Evolutionary conservation across 1,140 invertebrate genomes (phyloP).

Genomic region (Drosophila carrolli): DNA sequence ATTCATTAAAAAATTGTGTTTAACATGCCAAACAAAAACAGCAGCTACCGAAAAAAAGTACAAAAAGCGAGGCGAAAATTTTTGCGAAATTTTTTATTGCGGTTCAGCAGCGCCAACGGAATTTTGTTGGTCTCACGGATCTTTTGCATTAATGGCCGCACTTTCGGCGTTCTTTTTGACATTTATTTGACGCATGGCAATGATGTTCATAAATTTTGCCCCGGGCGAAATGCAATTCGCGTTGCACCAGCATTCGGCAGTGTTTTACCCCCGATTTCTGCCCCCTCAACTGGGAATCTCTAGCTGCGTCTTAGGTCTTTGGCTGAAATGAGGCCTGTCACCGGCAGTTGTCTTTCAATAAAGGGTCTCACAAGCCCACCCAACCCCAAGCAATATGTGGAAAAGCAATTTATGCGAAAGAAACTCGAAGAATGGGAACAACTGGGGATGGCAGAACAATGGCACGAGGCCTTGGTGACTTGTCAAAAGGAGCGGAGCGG

Average conservation of each 20-base stretch:
- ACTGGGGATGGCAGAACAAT: slow-evolving; percentile 48
- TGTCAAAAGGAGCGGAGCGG: slow-evolving; percentile 43
- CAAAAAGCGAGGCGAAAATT: slow-evolving; percentile 27
- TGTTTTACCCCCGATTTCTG: not conserved
- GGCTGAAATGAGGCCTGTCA: slow-evolving; percentile 63
- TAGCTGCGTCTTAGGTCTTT: slow-evolving; percentile 38
- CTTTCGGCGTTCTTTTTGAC: slow-evolving; percentile 68
- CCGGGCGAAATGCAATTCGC: slow-evolving; percentile 49
- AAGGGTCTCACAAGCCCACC: not conserved
- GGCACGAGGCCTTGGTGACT: slow-evolving; percentile 67
- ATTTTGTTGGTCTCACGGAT: slow-evolving; percentile 42
- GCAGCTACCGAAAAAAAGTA: not conserved
- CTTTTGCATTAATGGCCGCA: slow-evolving; percentile 54
- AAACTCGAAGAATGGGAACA: slow-evolving; percentile 23
- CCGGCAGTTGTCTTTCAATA: slow-evolving; percentile 67
- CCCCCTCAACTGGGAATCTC: not conserved
- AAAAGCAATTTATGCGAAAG: slow-evolving; percentile 71
- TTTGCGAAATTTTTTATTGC: slow-evolving; percentile 66
- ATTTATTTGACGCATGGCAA: slow-evolving; percentile 75
- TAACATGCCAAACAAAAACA: slow-evolving; percentile 67
- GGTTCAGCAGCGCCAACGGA: slow-evolving; percentile 33
- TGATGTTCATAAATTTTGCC: slow-evolving; percentile 68
- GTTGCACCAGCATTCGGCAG: slow-evolving; percentile 3
- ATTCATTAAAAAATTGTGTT: slow-evolving; percentile 83
- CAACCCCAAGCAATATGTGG: slow-evolving; percentile 52